These are phyloP conservation scores for Protobothrops flavoviridis DNA, from an alignment of 2,113 vertebrate genomes.

Conservation along the genomic window DNA sequence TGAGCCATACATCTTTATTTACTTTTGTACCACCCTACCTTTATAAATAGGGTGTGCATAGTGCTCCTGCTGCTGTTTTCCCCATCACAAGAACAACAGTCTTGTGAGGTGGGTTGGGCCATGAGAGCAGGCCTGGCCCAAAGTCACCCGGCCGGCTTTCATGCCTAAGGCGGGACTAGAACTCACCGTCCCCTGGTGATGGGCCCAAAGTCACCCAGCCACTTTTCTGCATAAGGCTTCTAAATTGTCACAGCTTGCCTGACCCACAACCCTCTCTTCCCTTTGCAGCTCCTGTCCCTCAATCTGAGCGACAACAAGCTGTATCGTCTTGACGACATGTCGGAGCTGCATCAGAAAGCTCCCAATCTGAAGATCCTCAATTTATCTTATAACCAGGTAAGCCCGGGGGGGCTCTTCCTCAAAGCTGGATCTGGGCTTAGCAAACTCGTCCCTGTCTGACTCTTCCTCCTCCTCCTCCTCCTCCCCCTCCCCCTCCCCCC, in stretches of 20 bases:
- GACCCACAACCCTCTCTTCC: too few relatives aligned
- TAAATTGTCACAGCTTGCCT: too few relatives aligned
- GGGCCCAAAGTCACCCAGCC: too few relatives aligned
- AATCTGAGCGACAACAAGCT: conserved; percentile 86
- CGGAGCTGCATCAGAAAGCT: conserved; percentile 75
- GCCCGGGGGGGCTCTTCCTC: neutral
- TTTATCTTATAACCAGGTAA: conserved; percentile 85
- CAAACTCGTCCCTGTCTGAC: neutral
- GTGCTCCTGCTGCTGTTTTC: neutral
- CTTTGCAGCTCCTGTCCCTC: conserved; percentile 75
- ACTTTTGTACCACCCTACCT: neutral
- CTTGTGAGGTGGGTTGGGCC: neutral
- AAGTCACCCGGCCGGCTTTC: neutral
- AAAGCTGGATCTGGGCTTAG: too few relatives aligned
- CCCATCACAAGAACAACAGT: neutral
- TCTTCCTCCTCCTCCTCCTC: neutral
- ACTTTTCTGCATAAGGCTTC: too few relatives aligned
- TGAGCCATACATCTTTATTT: neutral
- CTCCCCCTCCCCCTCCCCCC: rapidly evolving
- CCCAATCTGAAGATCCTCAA: conserved; percentile 83
- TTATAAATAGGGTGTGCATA: neutral
- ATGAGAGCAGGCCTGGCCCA: neutral
- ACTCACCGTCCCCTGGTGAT: too few relatives aligned
- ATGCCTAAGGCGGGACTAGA: too few relatives aligned
- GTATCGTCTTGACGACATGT: conserved; percentile 78